phyloP scores from a whole-genome alignment of 2,113 vertebrate species.

The Myrmophylax atrothorax region DNA sequence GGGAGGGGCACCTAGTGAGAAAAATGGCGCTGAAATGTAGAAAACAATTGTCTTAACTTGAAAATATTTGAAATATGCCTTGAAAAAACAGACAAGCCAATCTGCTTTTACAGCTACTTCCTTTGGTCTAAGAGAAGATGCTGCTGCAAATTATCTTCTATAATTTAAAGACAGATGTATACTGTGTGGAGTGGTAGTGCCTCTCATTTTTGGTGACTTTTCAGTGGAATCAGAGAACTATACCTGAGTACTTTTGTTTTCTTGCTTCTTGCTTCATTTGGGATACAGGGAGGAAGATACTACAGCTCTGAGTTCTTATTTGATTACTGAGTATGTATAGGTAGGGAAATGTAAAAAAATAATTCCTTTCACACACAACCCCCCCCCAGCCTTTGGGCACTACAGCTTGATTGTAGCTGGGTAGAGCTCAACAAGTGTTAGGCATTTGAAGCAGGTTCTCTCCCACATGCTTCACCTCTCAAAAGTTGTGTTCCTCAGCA shows the following conservation, averaged over 20 bases:
- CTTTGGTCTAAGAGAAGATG: background rate
- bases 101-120: background rate
- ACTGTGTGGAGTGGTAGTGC: background rate
- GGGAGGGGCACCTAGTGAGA: background rate
- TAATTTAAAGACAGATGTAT: background rate
- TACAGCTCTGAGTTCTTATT: background rate
- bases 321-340: background rate
- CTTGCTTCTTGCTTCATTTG: fast-evolving
- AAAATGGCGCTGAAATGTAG: background rate
- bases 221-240: background rate
- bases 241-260: background rate
- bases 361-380: background rate
- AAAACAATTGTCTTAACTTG: background rate
- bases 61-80: background rate
- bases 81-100: background rate
- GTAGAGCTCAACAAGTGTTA: background rate
- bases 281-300: background rate
- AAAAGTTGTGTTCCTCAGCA: background rate
- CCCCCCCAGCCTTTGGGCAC: background rate
- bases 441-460: background rate
- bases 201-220: background rate
- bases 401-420: background rate
- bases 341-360: background rate
- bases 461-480: background rate
- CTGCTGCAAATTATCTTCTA: background rate